phyloP scores from a whole-genome alignment of 53 echinoderm and acorn worm genomes.

The Temnopleurus reevesii region DNA sequence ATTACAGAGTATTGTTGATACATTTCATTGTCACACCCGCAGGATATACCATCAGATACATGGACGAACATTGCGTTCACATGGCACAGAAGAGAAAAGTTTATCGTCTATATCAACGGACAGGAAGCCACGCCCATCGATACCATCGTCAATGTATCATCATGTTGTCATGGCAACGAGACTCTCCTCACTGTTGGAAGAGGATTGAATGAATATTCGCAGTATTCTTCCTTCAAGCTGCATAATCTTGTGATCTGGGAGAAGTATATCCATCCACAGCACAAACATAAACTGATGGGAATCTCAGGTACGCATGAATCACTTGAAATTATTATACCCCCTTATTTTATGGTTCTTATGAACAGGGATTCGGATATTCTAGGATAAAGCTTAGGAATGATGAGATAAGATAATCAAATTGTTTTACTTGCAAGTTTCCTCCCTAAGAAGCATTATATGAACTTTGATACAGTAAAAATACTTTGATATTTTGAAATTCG shows the following conservation, averaged over 20 bases:
- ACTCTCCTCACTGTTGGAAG: constrained; percentile 33
- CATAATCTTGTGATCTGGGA: constrained; percentile 87
- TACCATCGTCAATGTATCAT: background rate
- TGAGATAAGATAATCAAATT: no score
- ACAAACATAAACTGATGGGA: constrained; percentile 75
- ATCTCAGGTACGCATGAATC: constrained; percentile 66
- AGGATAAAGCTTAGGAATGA: no score
- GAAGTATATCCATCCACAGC: constrained; percentile 65
- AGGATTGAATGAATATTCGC: constrained; percentile 20
- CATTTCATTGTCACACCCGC: no score
- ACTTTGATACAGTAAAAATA: no score
- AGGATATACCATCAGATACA: constrained; percentile 52
- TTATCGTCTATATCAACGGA: constrained; percentile 73
- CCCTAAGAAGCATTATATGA: no score
- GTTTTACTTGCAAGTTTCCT: no score
- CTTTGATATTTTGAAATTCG: no score
- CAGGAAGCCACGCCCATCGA: constrained; percentile 15
- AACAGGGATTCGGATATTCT: no score
- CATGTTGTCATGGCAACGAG: constrained; percentile 41
- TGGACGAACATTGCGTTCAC: constrained; percentile 87
- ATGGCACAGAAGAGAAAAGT: constrained; percentile 68
- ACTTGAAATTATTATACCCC: no score
- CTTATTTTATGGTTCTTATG: no score
- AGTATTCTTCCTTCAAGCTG: constrained; percentile 64
- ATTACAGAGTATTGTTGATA: no score